A percentile compares a stretch with the other conserved stretches of the same genome.
These are phyloP conservation scores for Sebastes taczanowskii DNA, from an alignment of 2,797 vertebrate species.

Conservation along the genomic window DNA sequence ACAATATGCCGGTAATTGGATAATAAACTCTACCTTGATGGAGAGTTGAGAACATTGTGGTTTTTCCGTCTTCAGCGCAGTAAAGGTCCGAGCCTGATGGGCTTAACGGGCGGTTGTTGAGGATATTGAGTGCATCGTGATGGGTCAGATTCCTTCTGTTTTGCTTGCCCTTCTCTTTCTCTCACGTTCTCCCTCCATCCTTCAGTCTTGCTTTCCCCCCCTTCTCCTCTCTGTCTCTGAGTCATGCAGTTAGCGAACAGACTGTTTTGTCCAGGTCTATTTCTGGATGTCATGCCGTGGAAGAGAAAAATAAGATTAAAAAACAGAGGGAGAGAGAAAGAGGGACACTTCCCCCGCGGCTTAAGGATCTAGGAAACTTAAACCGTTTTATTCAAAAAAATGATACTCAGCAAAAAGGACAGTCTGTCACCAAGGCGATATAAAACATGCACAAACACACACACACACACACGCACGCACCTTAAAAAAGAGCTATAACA, in stretches of 20 bases:
- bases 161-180: constrained; percentile 24
- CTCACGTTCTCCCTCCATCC: constrained; percentile 19
- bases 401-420: constrained; percentile 62
- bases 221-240: constrained; percentile 42
- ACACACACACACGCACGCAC: not conserved
- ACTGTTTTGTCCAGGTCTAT: constrained; percentile 74
- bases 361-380: constrained; percentile 69
- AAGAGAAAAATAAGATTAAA: constrained; percentile 70
- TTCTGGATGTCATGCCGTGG: constrained; percentile 71
- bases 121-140: constrained; percentile 56
- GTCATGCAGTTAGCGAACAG: constrained; percentile 68
- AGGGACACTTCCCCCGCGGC: constrained; percentile 58
- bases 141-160: constrained; percentile 43
- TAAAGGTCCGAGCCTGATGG: constrained; percentile 58
- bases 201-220: not conserved
- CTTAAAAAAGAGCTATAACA: constrained; percentile 30
- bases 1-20: constrained; percentile 54
- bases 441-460: constrained; percentile 13
- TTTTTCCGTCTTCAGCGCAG: constrained; percentile 19
- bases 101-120: constrained; percentile 50
- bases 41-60: constrained; percentile 48
- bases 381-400: constrained; percentile 57
- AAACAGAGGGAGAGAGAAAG: constrained; percentile 50
- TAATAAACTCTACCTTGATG: constrained; percentile 66
- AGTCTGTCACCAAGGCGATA: constrained; percentile 39